Conservation (phyloP, 2,113 vertebrate species). For the Pitta sordida region DNA sequence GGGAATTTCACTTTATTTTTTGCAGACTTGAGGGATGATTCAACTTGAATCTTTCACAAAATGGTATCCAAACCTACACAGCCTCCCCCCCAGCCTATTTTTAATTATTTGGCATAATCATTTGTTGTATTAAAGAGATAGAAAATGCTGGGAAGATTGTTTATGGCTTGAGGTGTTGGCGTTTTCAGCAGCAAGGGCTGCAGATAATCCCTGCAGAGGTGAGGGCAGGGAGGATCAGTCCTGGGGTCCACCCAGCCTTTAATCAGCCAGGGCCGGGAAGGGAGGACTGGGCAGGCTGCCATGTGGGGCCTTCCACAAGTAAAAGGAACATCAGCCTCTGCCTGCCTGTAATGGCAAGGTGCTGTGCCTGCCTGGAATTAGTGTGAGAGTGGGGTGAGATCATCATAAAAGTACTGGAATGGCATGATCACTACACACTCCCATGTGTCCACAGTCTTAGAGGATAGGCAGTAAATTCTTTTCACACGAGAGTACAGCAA, state of each 20-base stretch:
- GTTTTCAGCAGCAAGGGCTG: neutral
- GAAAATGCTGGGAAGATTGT: neutral
- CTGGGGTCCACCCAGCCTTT: neutral
- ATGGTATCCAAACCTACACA: neutral
- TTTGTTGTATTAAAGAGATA: neutral
- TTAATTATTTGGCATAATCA: neutral
- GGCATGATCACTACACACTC: neutral
- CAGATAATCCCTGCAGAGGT: neutral
- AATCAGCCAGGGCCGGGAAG: neutral
- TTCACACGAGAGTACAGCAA: neutral
- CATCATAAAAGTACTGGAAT: neutral
- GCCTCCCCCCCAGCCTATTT: neutral
- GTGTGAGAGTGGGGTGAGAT: neutral
- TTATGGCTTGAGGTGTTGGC: neutral
- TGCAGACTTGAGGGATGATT: neutral
- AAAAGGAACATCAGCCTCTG: neutral
- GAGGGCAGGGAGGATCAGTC: neutral
- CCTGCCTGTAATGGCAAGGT: neutral
- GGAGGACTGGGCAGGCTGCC: neutral
- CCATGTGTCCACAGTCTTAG: neutral
- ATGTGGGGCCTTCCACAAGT: neutral
- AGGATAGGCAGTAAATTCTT: neutral
- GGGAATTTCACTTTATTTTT: neutral
- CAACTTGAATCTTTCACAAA: neutral
- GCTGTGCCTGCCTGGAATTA: neutral